A percentile compares a stretch with the other conserved stretches of the same genome.
These are phyloP conservation scores for Mythimna pallens DNA, from an alignment of 2,888 invertebrate species.

Conservation along the genomic window DNA sequence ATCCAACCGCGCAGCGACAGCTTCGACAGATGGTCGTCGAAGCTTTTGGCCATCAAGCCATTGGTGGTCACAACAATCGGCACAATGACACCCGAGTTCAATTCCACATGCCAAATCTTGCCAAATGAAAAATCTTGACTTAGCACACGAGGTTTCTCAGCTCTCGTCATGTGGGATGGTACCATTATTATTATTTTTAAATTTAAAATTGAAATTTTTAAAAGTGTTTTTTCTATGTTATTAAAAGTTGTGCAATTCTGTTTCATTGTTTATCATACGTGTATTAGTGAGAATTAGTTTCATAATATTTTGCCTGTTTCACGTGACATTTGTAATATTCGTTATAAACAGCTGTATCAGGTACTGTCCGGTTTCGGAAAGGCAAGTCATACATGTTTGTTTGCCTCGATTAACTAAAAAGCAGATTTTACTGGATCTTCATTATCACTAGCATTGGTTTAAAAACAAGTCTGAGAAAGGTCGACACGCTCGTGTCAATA, in stretches of 20 bases:
- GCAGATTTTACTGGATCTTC: not conserved
- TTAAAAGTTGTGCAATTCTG: not conserved
- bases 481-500: slow-evolving; percentile 4
- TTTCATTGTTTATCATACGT: not conserved
- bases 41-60: no score
- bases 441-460: slow-evolving; percentile 14
- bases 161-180: no score
- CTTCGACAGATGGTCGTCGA: no score
- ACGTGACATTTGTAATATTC: not conserved
- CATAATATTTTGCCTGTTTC: not conserved
- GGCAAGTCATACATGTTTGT: slow-evolving; percentile 2
- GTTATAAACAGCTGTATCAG: not conserved
- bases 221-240: no score
- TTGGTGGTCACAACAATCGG: no score
- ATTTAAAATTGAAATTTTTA: not conserved
- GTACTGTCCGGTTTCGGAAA: slow-evolving; percentile 16
- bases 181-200: no score
- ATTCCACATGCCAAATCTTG: no score
- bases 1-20: no score
- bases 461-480: slow-evolving; percentile 20
- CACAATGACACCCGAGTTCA: no score
- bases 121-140: no score
- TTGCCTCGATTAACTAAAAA: not conserved
- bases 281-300: not conserved
- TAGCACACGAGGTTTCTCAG: no score